Conservation (phyloP, 2,113 vertebrate species). For the Sinocyclocheilus grahami region DNA sequence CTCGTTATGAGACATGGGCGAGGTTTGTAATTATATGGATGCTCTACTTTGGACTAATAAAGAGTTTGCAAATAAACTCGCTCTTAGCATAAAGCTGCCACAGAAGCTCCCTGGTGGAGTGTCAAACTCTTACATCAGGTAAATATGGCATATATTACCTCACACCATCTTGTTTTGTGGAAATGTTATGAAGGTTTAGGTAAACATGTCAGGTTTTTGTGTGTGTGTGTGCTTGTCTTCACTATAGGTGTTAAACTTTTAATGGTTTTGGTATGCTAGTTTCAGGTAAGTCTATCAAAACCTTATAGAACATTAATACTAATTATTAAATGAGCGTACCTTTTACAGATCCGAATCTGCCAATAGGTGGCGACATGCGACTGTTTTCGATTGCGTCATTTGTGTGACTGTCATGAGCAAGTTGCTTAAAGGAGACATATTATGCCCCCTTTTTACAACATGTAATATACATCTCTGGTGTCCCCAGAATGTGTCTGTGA, state of each 20-base stretch:
- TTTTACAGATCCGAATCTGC: not conserved
- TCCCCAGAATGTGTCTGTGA: too few species aligned
- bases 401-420: too few species aligned
- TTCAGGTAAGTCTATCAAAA: not conserved
- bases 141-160: not conserved
- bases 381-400: too few species aligned
- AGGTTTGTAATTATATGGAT: constrained; percentile 85
- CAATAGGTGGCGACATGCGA: not conserved
- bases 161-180: not conserved
- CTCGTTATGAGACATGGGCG: constrained; percentile 90
- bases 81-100: constrained; percentile 11
- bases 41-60: constrained; percentile 75
- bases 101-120: not conserved
- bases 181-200: constrained; percentile 3
- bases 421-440: too few species aligned
- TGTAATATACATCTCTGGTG: too few species aligned
- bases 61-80: constrained; percentile 70
- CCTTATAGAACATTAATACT: not conserved
- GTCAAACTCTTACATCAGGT: constrained; percentile 18
- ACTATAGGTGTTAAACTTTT: constrained; percentile 11
- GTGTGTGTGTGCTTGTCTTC: not conserved
- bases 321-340: not conserved
- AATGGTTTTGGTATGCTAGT: not conserved
- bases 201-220: not conserved
- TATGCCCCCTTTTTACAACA: too few species aligned